These are phyloP conservation scores for Nerophis lumbriciformis DNA, from an alignment of 2,113 vertebrate genomes.

Conservation along the genomic window DNA sequence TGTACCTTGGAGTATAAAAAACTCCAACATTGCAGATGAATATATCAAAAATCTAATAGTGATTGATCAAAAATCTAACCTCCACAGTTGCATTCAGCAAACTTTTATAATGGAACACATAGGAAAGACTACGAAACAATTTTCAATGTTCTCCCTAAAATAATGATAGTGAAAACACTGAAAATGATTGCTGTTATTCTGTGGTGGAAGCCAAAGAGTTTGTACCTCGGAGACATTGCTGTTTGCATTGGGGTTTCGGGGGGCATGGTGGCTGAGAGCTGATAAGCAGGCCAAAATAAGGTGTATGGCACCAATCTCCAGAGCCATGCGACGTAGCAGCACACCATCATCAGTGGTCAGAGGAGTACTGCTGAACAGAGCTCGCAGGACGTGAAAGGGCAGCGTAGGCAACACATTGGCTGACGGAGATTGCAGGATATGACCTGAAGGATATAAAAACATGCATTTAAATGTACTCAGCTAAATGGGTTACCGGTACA, in stretches of 20 bases:
- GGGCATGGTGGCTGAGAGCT: conserved; percentile 93
- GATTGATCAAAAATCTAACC: no score
- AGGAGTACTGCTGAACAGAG: conserved; percentile 87
- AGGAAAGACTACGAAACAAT: no score
- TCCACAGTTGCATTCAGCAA: no score
- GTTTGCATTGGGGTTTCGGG: conserved; percentile 83
- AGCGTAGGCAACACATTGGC: conserved; percentile 94
- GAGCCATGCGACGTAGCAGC: conserved; percentile 89
- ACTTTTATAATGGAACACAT: no score
- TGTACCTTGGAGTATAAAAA: no score
- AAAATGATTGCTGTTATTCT: background rate
- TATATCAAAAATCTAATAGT: no score
- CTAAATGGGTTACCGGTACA: background rate
- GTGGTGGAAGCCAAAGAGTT: background rate
- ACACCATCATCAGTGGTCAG: conserved; percentile 95
- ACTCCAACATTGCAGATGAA: no score
- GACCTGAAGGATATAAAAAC: conserved; percentile 68
- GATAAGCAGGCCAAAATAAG: conserved; percentile 97
- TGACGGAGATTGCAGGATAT: conserved; percentile 96
- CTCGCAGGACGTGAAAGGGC: conserved; percentile 91
- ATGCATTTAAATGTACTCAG: background rate
- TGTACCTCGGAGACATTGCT: conserved; percentile 84
- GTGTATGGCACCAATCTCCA: conserved; percentile 95
- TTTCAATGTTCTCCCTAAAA: no score
- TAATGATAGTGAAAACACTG: no score